Conservation (phyloP, 1,140 invertebrate species). For the Chrysoperla carnea region DNA sequence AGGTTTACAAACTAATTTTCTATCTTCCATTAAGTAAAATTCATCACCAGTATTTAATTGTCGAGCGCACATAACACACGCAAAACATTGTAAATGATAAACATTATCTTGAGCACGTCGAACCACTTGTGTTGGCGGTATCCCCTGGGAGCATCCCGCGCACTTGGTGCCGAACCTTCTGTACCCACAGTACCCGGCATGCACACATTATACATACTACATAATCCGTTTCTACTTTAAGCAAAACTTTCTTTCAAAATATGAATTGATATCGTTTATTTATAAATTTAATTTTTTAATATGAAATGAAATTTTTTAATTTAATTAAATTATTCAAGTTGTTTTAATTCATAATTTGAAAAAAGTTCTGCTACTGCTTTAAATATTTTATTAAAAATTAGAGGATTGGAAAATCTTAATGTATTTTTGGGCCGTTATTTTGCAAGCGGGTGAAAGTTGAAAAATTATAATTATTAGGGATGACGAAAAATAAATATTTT, state of each 20-base stretch:
- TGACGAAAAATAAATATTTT: too few species aligned
- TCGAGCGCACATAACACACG: conserved; percentile 85
- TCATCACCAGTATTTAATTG: conserved; percentile 95
- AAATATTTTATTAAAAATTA: too few species aligned
- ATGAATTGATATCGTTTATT: background rate
- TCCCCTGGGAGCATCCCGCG: conserved; percentile 89
- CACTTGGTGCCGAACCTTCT: conserved; percentile 96
- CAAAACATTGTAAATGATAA: conserved; percentile 95
- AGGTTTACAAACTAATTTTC: conserved; percentile 91
- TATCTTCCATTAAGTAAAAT: conserved; percentile 95
- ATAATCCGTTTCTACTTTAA: too few species aligned
- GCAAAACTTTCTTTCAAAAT: background rate
- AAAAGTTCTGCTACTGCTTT: too few species aligned
- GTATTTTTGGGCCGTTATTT: too few species aligned
- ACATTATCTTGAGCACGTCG: conserved; percentile 85
- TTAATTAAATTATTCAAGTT: too few species aligned
- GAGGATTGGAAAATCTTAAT: too few species aligned
- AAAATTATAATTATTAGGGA: too few species aligned
- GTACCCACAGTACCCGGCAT: conserved; percentile 40
- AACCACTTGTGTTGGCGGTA: conserved; percentile 91
- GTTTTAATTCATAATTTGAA: too few species aligned
- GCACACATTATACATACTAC: conserved; percentile 15
- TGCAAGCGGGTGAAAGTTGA: too few species aligned
- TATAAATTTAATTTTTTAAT: background rate
- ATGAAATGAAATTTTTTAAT: too few species aligned